Conservation (phyloP, 2,113 vertebrate species). For the Takifugu flavidus region DNA sequence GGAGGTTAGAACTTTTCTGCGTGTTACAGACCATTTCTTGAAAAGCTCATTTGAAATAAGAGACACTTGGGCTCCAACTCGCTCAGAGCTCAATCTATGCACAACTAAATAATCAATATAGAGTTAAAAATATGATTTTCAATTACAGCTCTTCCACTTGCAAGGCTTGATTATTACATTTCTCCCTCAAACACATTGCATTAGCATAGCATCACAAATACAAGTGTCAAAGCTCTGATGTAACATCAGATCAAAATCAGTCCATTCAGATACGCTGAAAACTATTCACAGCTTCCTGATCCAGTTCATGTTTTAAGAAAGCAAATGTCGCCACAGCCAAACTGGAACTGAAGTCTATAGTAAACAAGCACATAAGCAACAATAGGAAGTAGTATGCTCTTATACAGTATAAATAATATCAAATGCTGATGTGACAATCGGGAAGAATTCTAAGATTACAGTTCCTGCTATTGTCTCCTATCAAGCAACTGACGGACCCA, state of each 20-base stretch:
- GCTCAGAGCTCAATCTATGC: too few relatives aligned
- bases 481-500: conserved; percentile 61
- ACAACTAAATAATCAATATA: too few relatives aligned
- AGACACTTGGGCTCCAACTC: not conserved
- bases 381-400: conserved; percentile 47
- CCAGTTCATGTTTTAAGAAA: not conserved
- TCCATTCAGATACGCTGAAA: too few relatives aligned
- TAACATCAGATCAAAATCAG: too few relatives aligned
- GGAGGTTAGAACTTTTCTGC: too few relatives aligned
- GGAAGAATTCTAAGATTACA: conserved; percentile 69
- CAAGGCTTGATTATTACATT: not conserved
- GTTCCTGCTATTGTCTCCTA: conserved; percentile 81
- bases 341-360: conserved; percentile 5
- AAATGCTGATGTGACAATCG: conserved; percentile 58
- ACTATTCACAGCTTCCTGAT: not conserved
- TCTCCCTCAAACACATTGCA: too few relatives aligned
- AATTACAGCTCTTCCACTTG: not conserved
- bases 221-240: too few relatives aligned
- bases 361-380: conserved; percentile 35
- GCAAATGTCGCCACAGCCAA: conserved; percentile 6
- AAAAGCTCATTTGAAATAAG: not conserved
- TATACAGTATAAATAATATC: conserved; percentile 55
- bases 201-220: too few relatives aligned
- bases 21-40: not conserved
- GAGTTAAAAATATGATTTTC: too few relatives aligned